Evolutionary conservation across 2,888 invertebrate species (phyloP), one percentile per base, ranked within the genome.

Genomic region (Scotopteryx bipunctaria): DNA sequence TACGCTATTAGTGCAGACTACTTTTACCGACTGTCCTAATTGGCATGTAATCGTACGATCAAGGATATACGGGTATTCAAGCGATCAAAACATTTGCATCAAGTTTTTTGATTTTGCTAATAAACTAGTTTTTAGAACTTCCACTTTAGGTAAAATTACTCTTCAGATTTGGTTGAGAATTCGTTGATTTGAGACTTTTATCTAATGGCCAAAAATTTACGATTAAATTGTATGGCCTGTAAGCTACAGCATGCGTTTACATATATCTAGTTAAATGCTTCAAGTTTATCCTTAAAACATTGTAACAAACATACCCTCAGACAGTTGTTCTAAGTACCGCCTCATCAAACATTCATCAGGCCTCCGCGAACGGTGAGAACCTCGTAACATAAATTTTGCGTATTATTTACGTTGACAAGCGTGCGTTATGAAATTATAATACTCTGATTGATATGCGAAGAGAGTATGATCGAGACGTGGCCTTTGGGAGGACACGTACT

Each of bases 351-450:
- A 90, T 90, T 86, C 89, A 78, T 72, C 65, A 78, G 69, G 76
- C 73, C 77, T 73, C 66, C 70, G 69, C 71, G 77, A 79, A 83
- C 86, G 86, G 88, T 88, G 89, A 87, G 89, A 90, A 88, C 85
- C 81, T 85, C 84, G 85, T 86, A 88, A 88, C 89, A 90, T 90
- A 89, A 89, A 90, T 89, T 90, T 90, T 83, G 88, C 88, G 88
- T 88, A 90, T 90, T 89, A 89, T 88, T 87, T 87, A 87, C 78
- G 84, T 79, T 83, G 88, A 88, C 88, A 83, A 76, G 78, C 80
- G 80, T 81, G 86, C 83, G 76, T 86, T 90, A 90, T 90, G 88
- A 90, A 86, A 89, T 88, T 84, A 87, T 90, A 90, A 90, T 89
- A 78, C 57, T 56, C 62, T 73, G 73, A 78, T 90, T 89, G 84